These are phyloP conservation scores for Chunga burmeisteri DNA, from an alignment of 2,113 vertebrate species.

Conservation along the genomic window DNA sequence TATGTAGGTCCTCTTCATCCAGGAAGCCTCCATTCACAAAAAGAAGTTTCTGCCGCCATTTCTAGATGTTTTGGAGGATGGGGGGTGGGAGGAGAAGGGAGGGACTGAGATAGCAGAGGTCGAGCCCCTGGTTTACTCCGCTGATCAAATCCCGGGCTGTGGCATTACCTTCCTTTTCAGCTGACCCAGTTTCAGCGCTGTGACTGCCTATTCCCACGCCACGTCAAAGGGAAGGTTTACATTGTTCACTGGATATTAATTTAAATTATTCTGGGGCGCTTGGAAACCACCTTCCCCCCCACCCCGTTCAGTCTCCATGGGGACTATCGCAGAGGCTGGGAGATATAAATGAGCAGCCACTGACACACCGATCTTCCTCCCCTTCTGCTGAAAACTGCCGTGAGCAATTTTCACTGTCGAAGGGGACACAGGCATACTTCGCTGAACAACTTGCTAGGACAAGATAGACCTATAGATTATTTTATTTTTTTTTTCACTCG, in stretches of 20 bases:
- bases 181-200: neutral
- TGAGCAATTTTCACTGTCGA: neutral
- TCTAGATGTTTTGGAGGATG: neutral
- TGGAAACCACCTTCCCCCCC: conserved; percentile 45
- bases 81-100: neutral
- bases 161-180: conserved; percentile 17
- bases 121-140: neutral
- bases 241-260: conserved; percentile 70
- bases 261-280: conserved; percentile 61
- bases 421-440: neutral
- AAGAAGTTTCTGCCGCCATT: neutral
- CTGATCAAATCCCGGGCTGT: neutral
- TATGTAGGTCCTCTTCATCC: neutral
- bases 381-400: neutral
- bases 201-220: conserved; percentile 66
- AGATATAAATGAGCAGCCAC: neutral
- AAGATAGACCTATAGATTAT: neutral
- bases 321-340: neutral
- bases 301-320: conserved; percentile 1
- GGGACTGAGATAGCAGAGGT: conserved; percentile 34
- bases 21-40: neutral
- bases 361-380: neutral
- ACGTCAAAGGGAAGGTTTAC: conserved; percentile 61
- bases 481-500: neutral
- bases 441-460: neutral